Conservation (phyloP, 2,888 invertebrate genomes). For the Lobophora halterata region DNA sequence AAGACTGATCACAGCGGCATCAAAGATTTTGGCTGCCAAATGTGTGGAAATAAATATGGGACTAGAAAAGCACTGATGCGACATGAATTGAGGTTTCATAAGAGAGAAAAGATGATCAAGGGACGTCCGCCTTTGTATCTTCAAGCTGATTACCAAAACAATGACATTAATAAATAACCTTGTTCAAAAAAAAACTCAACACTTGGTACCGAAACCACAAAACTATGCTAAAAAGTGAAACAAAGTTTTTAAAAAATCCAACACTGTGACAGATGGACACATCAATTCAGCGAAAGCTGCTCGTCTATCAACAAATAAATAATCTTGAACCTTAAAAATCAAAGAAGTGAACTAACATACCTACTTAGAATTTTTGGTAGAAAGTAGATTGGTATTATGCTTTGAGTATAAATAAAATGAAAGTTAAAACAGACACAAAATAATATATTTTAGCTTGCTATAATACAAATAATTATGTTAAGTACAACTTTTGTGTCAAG, state of each 20-base stretch:
- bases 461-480: no score
- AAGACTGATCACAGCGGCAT: conserved; percentile 55
- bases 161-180: conserved; percentile 27
- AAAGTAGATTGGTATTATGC: no score
- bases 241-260: no score
- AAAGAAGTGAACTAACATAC: no score
- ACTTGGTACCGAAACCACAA: no score
- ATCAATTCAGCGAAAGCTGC: no score
- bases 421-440: not conserved
- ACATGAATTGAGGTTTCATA: conserved; percentile 58
- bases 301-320: no score
- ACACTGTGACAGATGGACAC: no score
- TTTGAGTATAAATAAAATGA: conserved; percentile 1
- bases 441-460: not conserved
- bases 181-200: not conserved
- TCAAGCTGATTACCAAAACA: conserved; percentile 38
- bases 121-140: conserved; percentile 62
- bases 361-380: no score
- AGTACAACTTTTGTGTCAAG: no score
- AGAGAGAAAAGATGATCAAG: conserved; percentile 56
- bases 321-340: no score
- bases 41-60: conserved; percentile 58
- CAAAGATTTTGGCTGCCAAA: conserved; percentile 49
- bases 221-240: no score
- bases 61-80: conserved; percentile 57